Percentiles rank a stretch among this genome's conserved stretches.
Evolutionary conservation across 2,888 invertebrate genomes (phyloP).

Genomic region (Drepanosiphum platanoidis): DNA sequence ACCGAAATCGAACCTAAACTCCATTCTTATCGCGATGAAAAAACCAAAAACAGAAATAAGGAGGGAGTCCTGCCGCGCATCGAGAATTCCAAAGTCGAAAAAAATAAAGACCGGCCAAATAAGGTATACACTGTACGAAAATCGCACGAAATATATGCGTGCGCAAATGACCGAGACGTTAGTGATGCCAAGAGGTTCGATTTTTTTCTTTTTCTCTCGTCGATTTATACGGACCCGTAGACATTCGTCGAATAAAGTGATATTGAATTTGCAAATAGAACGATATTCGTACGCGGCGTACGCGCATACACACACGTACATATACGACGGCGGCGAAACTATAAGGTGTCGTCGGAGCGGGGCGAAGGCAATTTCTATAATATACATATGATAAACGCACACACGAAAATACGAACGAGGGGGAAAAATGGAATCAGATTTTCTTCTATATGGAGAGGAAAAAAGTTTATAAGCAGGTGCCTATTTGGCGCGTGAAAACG

Average conservation of each 20-base stretch:
- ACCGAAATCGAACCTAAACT: too few relatives aligned
- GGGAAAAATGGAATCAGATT: background rate
- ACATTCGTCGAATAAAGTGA: conserved; percentile 11
- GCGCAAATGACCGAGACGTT: conserved; percentile 30
- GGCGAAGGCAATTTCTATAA: background rate
- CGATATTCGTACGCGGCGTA: background rate
- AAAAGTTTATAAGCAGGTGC: too few relatives aligned
- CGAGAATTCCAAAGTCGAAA: too few relatives aligned
- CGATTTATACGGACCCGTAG: background rate
- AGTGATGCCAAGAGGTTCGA: background rate
- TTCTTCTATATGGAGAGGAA: background rate
- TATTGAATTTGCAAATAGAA: conserved; percentile 42
- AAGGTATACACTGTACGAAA: background rate
- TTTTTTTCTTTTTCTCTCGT: background rate
- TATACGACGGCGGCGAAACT: background rate
- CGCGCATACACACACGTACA: background rate
- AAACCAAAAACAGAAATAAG: too few relatives aligned
- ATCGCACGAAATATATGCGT: background rate
- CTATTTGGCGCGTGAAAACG: background rate
- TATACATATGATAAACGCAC: background rate
- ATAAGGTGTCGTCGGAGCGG: background rate
- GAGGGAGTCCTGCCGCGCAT: too few relatives aligned
- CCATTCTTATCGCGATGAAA: too few relatives aligned
- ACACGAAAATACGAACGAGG: background rate
- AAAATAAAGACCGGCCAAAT: too few relatives aligned